phyloP scores from a whole-genome alignment of 2,797 vertebrate genomes.

The Eleutherodactylus coqui region DNA sequence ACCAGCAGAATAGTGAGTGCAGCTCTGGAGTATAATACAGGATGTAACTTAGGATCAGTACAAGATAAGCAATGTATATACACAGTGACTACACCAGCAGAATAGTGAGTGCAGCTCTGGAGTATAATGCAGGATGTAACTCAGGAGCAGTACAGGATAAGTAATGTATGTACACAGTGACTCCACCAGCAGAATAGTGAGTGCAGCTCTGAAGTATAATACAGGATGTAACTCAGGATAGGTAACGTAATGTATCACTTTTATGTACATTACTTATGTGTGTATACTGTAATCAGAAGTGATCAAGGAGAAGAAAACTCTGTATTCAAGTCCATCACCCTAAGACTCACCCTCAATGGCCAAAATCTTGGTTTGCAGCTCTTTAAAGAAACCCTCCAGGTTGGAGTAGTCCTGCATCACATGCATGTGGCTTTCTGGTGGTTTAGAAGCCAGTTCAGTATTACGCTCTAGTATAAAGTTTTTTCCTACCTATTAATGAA shows the following conservation, averaged over 20 bases:
- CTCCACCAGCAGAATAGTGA: background rate
- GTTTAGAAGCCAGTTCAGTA: background rate
- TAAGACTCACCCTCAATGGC: slow-evolving; percentile 48
- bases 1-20: no score
- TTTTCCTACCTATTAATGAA: slow-evolving; percentile 20
- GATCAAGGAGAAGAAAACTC: background rate
- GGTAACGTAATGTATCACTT: background rate
- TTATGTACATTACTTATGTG: no score
- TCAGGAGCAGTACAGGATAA: background rate
- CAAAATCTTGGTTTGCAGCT: slow-evolving; percentile 46
- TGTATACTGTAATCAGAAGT: no score
- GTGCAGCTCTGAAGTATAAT: slow-evolving; percentile 14
- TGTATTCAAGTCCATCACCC: background rate
- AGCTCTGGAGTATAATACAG: no score
- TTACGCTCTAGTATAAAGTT: background rate
- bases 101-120: no score
- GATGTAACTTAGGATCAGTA: no score
- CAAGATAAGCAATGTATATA: no score
- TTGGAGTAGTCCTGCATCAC: background rate
- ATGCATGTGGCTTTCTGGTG: background rate
- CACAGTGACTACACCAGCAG: no score
- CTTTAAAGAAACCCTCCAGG: background rate
- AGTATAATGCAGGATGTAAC: background rate
- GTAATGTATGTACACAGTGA: no score
- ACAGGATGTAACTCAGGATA: background rate